A percentile compares a stretch with the other conserved stretches of the same genome.
Conservation (phyloP, 2,797 vertebrate species). For the Nothura maculosa region DNA sequence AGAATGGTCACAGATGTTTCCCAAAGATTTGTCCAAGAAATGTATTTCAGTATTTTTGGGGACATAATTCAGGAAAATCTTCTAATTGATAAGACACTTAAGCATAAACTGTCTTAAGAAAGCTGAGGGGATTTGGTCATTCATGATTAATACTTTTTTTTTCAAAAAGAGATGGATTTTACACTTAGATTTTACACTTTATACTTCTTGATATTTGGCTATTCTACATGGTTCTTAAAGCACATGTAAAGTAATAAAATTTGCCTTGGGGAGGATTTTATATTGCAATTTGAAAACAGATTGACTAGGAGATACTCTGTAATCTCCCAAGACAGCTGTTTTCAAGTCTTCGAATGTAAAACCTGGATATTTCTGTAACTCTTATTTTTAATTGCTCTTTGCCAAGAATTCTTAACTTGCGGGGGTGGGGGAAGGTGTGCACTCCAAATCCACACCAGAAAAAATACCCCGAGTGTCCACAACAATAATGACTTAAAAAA, state of each 20-base stretch:
- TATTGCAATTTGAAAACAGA: slow-evolving; percentile 8
- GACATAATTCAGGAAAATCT: not conserved
- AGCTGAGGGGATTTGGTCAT: not conserved
- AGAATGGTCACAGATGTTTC: not conserved
- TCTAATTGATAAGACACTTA: not conserved
- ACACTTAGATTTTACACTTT: not conserved
- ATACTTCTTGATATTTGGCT: not conserved
- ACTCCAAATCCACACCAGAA: not conserved
- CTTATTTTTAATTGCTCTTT: not conserved
- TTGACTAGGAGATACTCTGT: not conserved
- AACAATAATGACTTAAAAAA: not conserved
- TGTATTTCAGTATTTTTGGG: not conserved
- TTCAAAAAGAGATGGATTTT: not conserved
- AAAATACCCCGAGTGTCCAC: not conserved
- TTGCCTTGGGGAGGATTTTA: not conserved
- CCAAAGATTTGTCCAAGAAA: not conserved
- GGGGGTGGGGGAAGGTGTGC: not conserved
- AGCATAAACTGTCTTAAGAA: not conserved
- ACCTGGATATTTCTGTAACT: not conserved
- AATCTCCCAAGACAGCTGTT: not conserved
- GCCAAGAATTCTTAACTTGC: not conserved
- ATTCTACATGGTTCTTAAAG: not conserved
- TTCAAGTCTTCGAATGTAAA: not conserved
- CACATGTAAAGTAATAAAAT: not conserved
- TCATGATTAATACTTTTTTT: not conserved